Evolutionary conservation across 1,140 invertebrate genomes (phyloP).

Genomic region (Hesperophylax magnus): DNA sequence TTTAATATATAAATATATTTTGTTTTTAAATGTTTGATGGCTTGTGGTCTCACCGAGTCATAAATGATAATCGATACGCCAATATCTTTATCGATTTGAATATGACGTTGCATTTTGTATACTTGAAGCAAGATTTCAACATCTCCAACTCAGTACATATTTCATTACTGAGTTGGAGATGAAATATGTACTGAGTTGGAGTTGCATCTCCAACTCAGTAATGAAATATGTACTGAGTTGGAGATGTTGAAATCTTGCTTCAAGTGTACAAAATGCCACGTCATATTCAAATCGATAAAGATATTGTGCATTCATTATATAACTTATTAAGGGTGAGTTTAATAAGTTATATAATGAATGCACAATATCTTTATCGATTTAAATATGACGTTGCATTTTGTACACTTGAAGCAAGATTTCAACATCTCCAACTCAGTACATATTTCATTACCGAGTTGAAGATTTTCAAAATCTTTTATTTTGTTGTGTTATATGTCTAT

Average conservation of each 20-base stretch:
- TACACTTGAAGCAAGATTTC: constrained; percentile 2
- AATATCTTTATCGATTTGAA: neutral
- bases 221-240: neutral
- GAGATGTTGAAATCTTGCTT: neutral
- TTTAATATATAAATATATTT: neutral
- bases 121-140: neutral
- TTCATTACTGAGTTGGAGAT: too few relatives aligned
- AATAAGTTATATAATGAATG: too few relatives aligned
- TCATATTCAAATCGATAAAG: neutral
- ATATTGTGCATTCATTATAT: too few relatives aligned
- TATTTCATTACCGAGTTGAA: neutral
- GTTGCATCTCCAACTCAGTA: too few relatives aligned
- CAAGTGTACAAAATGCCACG: neutral
- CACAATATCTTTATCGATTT: neutral
- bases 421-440: neutral
- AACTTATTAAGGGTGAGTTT: too few relatives aligned
- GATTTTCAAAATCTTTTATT: constrained; percentile 15
- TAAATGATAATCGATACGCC: neutral
- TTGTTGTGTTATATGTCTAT: constrained; percentile 26
- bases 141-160: neutral
- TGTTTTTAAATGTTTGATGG: neutral
- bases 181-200: too few relatives aligned
- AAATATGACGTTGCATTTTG: neutral
- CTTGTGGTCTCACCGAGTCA: neutral
- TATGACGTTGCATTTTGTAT: neutral